Evolutionary conservation across 64 coral and sea anemone species (phyloP).

Genomic region (Actinia tenebrosa): DNA sequence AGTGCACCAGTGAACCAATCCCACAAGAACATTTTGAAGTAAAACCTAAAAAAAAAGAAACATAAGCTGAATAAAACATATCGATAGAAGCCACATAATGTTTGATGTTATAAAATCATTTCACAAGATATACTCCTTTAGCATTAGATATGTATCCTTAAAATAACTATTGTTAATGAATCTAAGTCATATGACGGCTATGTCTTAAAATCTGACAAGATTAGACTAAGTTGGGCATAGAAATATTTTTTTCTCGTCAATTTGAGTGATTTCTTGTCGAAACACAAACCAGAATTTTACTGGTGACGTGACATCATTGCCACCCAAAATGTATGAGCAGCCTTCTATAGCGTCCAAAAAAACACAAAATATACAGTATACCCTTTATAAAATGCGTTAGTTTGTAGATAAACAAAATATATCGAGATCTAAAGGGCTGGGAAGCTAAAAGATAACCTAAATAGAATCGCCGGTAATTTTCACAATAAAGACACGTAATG

Average conservation of each 20-base stretch:
- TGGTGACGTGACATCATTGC: constrained; percentile 15
- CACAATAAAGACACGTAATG: constrained; percentile 12
- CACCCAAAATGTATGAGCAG: neutral
- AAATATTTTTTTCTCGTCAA: neutral
- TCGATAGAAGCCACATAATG: neutral
- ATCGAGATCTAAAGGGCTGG: neutral
- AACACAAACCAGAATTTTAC: neutral
- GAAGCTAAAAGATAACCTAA: neutral
- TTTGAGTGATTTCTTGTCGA: neutral
- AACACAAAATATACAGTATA: neutral
- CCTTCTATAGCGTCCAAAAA: neutral
- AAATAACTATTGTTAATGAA: neutral
- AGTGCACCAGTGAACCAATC: constrained; percentile 86
- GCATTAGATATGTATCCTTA: neutral
- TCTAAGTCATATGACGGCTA: neutral
- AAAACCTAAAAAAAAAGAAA: constrained; percentile 52
- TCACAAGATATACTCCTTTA: neutral
- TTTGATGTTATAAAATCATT: neutral
- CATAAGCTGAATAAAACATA: neutral
- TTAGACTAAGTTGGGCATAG: neutral
- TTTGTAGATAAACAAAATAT: neutral
- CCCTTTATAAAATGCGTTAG: neutral
- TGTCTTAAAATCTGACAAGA: neutral
- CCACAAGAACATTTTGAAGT: constrained; percentile 91
- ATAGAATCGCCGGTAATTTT: neutral